Percentiles rank a stretch among this genome's conserved stretches.
phyloP scores from a whole-genome alignment of 1,140 invertebrate genomes.

The Camponotus vicinus region DNA sequence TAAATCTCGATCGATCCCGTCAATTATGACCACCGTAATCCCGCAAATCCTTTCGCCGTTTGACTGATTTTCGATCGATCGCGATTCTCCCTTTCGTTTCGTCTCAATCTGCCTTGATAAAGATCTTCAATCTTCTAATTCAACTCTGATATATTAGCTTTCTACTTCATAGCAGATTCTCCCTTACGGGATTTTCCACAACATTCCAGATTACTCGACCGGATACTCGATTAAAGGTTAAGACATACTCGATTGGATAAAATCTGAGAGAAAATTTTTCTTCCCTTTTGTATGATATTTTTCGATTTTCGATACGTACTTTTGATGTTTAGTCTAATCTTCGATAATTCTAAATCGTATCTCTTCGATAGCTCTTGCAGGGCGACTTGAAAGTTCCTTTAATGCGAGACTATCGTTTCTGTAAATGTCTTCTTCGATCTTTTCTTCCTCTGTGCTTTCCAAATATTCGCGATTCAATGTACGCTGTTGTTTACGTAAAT shows the following conservation, averaged over 20 bases:
- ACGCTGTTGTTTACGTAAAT: neutral
- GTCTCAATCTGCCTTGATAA: neutral
- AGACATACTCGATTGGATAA: neutral
- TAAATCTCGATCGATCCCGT: slow-evolving; percentile 15
- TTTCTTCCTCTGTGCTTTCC: neutral
- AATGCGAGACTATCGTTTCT: neutral
- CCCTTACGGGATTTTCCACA: neutral
- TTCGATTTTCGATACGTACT: neutral
- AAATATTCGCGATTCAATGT: neutral
- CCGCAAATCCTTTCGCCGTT: neutral
- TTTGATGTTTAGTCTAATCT: neutral
- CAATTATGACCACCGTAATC: slow-evolving; percentile 3
- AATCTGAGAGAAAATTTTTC: neutral
- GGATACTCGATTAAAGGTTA: slow-evolving; percentile 14
- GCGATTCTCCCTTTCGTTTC: neutral
- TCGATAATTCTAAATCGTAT: neutral
- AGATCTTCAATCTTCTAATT: slow-evolving; percentile 6
- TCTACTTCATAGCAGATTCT: neutral
- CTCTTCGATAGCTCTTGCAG: neutral
- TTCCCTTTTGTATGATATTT: neutral
- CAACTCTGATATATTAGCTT: neutral
- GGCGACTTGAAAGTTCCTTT: neutral
- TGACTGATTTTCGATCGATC: neutral
- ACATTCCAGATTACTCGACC: neutral
- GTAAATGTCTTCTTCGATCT: neutral